phyloP scores from a whole-genome alignment of 2,113 vertebrate species.

The Willisornis vidua region DNA sequence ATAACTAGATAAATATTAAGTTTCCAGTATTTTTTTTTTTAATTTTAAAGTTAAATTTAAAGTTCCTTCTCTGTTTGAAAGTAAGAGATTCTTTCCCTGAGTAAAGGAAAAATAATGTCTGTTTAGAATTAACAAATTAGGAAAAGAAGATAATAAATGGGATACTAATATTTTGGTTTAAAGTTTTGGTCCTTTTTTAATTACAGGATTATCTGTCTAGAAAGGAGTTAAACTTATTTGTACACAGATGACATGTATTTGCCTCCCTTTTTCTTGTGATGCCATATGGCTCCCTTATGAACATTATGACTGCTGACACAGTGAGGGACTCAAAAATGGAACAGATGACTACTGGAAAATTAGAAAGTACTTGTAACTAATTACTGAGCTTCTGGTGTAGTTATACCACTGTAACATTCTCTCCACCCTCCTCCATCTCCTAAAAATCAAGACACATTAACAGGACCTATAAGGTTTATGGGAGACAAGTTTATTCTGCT shows the following conservation, averaged over 20 bases:
- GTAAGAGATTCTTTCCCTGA: not conserved
- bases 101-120: not conserved
- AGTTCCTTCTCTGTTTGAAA: not conserved
- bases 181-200: not conserved
- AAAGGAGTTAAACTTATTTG: not conserved
- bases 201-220: not conserved
- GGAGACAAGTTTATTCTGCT: not conserved
- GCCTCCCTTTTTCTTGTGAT: not conserved
- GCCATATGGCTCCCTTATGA: not conserved
- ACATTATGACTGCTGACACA: not conserved
- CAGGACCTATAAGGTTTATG: not conserved
- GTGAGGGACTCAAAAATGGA: not conserved
- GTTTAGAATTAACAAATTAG: not conserved
- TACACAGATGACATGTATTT: not conserved
- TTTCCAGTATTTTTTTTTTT: not conserved
- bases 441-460: not conserved
- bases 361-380: not conserved
- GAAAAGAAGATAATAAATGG: not conserved
- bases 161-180: not conserved
- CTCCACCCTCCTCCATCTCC: not conserved
- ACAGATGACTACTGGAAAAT: conserved; percentile 1
- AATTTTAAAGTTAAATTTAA: not conserved
- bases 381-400: not conserved
- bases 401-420: not conserved
- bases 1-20: not conserved